Base-by-base conservation (phyloP, 2,797 vertebrate genomes). In the Hozukius guyotensis region DNA sequence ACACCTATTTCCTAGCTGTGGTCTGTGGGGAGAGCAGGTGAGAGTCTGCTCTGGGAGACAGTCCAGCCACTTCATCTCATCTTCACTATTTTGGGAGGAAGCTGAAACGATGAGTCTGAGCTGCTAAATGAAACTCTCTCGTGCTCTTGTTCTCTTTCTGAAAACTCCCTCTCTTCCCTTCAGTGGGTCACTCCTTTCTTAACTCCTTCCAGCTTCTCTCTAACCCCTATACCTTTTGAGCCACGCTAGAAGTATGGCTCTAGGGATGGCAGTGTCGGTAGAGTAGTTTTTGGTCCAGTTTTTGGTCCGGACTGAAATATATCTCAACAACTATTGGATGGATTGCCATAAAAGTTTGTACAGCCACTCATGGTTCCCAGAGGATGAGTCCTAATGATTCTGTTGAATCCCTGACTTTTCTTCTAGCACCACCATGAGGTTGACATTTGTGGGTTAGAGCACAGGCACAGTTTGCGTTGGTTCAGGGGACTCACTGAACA, bases 81-180 rank as follows among this genome's bases (percentile, higher is more conserved):
- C 53, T 62, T 63, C 60, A 81, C 80, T 81, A 70, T 63, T 83
- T 69, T 57, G 38, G 66, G 63, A 79, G n/a, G 62, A 2, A 59
- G 31, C 34, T 34, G 32, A 72, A 69, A 62, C 57, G 72, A 84
- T 59, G 22, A 64, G 34, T 73, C 31, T 71, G 32, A 53, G 24
- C 24, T 67, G 14, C 60, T n/a, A 24, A 22, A 67, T 38, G 38
- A 20, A 78, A 2, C 63, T 25, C 57, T 67, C 60, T 49, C 13
- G 5, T 10, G 66, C 64, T 52, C 49, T 10, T 10, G 18, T 49
- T 49, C 60, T 68, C 36, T 42, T 24, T 64, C 55, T 59, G 11
- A 64, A 71, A 72, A 46, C n/a, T 13, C 12, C 14, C 24, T 56
- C 27, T 64, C 55, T 14, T 56, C 24, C 2, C 14, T 29, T 42